A percentile compares a stretch with the other conserved stretches of the same genome.
phyloP scores from a whole-genome alignment of 35 echinoderm and acorn worm species.

The Apostichopus parvimensis region DNA sequence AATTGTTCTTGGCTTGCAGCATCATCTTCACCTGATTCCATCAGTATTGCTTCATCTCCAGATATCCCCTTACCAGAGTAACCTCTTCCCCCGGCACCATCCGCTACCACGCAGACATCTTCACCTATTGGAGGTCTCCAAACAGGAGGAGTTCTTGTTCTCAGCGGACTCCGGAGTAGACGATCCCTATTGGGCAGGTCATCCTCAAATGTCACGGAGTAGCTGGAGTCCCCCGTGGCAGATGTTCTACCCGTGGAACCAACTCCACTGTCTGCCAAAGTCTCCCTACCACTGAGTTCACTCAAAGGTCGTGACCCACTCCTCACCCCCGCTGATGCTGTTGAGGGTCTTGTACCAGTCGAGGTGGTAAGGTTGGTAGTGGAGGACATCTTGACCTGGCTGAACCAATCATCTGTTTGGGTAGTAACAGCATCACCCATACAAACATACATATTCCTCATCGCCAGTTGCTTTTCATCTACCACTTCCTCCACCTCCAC shows the following conservation, averaged over 20 bases:
- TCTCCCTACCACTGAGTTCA: constrained; percentile 49
- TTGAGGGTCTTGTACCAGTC: constrained; percentile 44
- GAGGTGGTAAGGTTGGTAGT: constrained; percentile 55
- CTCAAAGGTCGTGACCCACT: constrained; percentile 54
- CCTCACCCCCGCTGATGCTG: background rate
- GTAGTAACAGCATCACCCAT: constrained; percentile 88
- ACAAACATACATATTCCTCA: constrained; percentile 89
- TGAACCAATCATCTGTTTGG: constrained; percentile 92
- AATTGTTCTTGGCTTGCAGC: background rate
- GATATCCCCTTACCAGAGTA: constrained; percentile 60
- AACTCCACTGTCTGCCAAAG: constrained; percentile 77
- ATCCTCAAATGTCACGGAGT: constrained; percentile 62
- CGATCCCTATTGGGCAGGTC: constrained; percentile 65
- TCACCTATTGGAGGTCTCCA: constrained; percentile 91
- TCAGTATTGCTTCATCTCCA: constrained; percentile 26
- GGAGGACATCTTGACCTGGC: constrained; percentile 75
- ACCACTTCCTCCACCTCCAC: constrained; percentile 66
- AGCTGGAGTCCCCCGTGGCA: background rate
- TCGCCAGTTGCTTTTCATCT: constrained; percentile 76
- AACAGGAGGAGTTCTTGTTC: constrained; percentile 56
- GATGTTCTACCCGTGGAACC: constrained; percentile 54
- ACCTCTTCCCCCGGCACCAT: constrained; percentile 28
- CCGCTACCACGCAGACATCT: constrained; percentile 79
- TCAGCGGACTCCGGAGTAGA: constrained; percentile 77
- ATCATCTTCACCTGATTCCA: background rate